Evolutionary conservation across 2,888 invertebrate genomes (phyloP).

Genomic region (Junonia oenone): DNA sequence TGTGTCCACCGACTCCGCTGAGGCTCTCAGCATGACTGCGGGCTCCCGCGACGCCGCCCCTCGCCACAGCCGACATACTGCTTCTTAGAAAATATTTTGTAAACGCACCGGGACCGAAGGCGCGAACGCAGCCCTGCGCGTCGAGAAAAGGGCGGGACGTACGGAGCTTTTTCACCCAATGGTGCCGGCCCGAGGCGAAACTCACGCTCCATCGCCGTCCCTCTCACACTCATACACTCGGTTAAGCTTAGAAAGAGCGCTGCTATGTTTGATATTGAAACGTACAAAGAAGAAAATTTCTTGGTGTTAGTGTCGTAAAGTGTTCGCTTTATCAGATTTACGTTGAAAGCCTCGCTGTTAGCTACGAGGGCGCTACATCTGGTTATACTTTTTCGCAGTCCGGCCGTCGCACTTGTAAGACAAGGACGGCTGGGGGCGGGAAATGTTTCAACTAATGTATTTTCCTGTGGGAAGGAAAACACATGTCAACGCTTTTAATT

Average conservation of each 20-base stretch:
- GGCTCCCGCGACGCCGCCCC: conserved; percentile 77
- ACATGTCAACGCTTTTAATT: conserved; percentile 79
- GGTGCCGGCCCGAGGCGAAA: conserved; percentile 38
- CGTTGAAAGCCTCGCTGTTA: conserved; percentile 75
- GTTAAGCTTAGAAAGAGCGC: conserved; percentile 38
- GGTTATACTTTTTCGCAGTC: conserved; percentile 41
- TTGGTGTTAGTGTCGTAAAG: conserved; percentile 73
- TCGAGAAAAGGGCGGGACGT: conserved; percentile 62
- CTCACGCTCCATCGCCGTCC: conserved; percentile 38
- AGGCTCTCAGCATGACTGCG: conserved; percentile 78
- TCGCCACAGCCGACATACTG: conserved; percentile 69
- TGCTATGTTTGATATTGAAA: conserved; percentile 32
- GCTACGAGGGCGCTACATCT: conserved; percentile 63
- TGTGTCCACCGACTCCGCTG: conserved; percentile 73
- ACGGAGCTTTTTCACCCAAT: conserved; percentile 69
- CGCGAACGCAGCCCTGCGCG: conserved; percentile 67
- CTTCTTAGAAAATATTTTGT: conserved; percentile 68
- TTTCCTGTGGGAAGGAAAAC: conserved; percentile 79
- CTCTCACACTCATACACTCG: conserved; percentile 36
- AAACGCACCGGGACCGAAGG: conserved; percentile 48
- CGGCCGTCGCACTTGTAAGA: conserved; percentile 35
- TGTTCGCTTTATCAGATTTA: conserved; percentile 77
- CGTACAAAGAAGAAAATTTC: conserved; percentile 64
- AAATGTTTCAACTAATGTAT: conserved; percentile 76
- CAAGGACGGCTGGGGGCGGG: conserved; percentile 46